These are phyloP conservation scores for Butastur rufipennis DNA, from an alignment of 2,113 vertebrate genomes.

Conservation along the genomic window DNA sequence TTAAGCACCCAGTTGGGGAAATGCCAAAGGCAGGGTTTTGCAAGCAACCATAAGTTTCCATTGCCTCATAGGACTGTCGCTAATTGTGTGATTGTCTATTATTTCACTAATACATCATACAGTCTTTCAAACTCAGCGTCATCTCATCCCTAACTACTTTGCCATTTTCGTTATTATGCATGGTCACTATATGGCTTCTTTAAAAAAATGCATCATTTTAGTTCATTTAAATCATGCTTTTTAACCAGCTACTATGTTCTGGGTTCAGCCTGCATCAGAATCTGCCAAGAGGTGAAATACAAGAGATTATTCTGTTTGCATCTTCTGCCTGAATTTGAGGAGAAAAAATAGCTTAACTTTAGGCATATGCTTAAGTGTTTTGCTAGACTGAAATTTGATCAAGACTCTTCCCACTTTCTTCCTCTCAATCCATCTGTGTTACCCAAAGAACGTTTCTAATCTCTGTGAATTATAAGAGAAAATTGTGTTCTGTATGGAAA, in stretches of 20 bases:
- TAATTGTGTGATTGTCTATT: background rate
- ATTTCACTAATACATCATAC: background rate
- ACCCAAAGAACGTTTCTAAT: background rate
- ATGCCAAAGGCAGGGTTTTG: background rate
- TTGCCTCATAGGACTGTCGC: background rate
- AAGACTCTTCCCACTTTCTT: conserved; percentile 22
- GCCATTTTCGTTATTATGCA: background rate
- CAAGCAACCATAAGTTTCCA: background rate
- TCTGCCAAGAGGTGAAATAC: background rate
- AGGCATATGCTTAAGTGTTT: conserved; percentile 1
- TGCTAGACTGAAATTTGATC: conserved; percentile 37
- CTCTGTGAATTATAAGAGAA: background rate
- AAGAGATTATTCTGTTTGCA: background rate
- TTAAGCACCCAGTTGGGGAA: background rate
- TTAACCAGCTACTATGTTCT: background rate
- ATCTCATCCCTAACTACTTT: background rate
- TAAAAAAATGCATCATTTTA: background rate
- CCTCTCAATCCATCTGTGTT: background rate
- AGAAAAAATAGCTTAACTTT: conserved; percentile 14
- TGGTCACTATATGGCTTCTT: background rate
- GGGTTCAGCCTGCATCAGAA: background rate
- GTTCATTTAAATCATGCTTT: background rate
- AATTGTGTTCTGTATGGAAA: background rate
- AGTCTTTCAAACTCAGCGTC: background rate
- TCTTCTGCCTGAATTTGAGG: background rate